Base-by-base conservation (phyloP, 1,140 invertebrate genomes). In the Archivesica marissinica region DNA sequence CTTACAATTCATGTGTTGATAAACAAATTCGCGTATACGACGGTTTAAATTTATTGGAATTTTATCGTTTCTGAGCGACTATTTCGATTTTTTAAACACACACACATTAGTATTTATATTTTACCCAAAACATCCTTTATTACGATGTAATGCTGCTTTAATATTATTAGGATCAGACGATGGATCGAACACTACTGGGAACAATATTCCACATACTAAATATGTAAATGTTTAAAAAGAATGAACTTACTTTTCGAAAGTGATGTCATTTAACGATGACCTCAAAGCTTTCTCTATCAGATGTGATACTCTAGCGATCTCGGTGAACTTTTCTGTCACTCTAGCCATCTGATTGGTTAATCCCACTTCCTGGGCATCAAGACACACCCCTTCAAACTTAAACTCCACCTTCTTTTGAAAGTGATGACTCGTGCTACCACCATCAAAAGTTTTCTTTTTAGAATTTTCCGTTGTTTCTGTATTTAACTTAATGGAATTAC, bases 231-330 rank as follows among this genome's bases (percentile, higher is more conserved):
- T n/a, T n/a, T n/a, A n/a, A n/a, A n/a, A n/a, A n/a, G n/a, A n/a
- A n/a, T n/a, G n/a, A n/a, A n/a, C 87, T 87, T 61, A 88, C 88
- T 87, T 86, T 47, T 88, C 87, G 56, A 72, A 72, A 56, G 39
- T 86, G 17, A 88, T 56, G 77, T 88, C 87, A 44, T 84, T 72
- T n/a, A 88, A 52, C 15, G 88, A 87, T 3, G 86, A 81, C 33
- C 77, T 72, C 11, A 87, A 86, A 33, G 88, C 87, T 39, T 74
- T 86, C 23, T 88, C 86, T 44, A 86, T 47, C 6, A 88, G 47
- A 25, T 85, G 79, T 39, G 79, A 86, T 39, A 87, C 59, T n/a
- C 77, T 61, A 0, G 78, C 17, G 17, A 88, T 88, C 59, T 82
- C 35, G 13, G 41, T 56, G 39, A 90, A 86, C 20, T 86, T 23